phyloP scores from a whole-genome alignment of 1,140 invertebrate genomes.

The Drusus annulatus region DNA sequence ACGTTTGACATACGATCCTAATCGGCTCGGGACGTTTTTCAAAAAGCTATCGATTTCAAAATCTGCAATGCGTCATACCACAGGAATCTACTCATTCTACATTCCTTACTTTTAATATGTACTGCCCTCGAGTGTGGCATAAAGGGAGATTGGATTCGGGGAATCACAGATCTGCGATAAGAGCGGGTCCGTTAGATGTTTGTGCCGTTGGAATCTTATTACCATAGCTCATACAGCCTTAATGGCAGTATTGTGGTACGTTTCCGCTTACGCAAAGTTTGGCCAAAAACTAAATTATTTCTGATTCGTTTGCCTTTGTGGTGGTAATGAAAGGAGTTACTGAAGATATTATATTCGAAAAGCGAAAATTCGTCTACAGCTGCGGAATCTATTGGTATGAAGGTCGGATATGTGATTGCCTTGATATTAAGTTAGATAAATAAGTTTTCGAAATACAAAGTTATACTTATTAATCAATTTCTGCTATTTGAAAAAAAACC shows the following conservation, averaged over 20 bases:
- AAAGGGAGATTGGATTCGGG: constrained; percentile 29
- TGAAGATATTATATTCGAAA: constrained; percentile 14
- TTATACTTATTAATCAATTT: too few species aligned
- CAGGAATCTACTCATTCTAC: background rate
- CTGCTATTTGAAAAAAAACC: too few species aligned
- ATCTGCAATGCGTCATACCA: constrained; percentile 56
- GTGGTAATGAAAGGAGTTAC: constrained; percentile 22
- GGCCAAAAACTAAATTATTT: constrained; percentile 36
- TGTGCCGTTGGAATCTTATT: constrained; percentile 33
- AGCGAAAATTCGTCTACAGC: background rate
- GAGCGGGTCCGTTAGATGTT: background rate
- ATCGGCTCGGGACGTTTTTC: constrained; percentile 2
- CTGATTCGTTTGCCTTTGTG: constrained; percentile 34
- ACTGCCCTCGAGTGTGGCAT: constrained; percentile 14
- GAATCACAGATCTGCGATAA: constrained; percentile 34
- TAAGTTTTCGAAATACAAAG: too few species aligned
- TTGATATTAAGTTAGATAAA: too few species aligned
- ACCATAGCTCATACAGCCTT: constrained; percentile 36
- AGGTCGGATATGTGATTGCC: background rate
- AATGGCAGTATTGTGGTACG: constrained; percentile 32
- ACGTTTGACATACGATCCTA: constrained; percentile 27
- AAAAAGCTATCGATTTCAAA: constrained; percentile 49
- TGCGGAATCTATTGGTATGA: background rate
- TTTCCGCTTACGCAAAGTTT: constrained; percentile 24
- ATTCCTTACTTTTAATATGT: background rate